Percentiles rank a stretch among this genome's conserved stretches.
Conservation (phyloP, 1,140 invertebrate genomes). For the Drosophila pruinosa region DNA sequence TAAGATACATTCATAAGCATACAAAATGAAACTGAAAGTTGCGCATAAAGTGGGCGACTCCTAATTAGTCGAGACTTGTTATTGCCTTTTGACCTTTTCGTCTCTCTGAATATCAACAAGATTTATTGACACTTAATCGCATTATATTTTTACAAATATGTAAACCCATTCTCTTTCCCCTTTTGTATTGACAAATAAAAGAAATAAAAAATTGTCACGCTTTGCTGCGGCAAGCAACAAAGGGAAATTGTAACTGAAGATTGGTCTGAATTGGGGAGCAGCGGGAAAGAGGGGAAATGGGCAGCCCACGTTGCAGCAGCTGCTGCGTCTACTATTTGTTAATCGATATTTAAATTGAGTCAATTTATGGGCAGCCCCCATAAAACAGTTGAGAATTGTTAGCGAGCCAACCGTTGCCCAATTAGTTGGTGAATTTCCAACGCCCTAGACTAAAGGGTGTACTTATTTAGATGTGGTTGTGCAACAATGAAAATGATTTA, state of each 20-base stretch:
- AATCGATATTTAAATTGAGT: conserved; percentile 65
- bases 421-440: conserved; percentile 8
- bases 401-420: conserved; percentile 16
- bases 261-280: background rate
- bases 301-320: background rate
- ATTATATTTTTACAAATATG: conserved; percentile 19
- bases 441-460: background rate
- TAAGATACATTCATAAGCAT: conserved; percentile 37
- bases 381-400: conserved; percentile 16
- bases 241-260: conserved; percentile 3
- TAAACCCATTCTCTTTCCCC: conserved; percentile 9
- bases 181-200: background rate
- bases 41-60: conserved; percentile 52
- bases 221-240: conserved; percentile 24
- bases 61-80: conserved; percentile 50
- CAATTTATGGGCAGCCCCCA: conserved; percentile 47
- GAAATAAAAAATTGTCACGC: conserved; percentile 25
- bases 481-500: too few species aligned
- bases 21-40: conserved; percentile 35
- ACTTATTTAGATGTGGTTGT: background rate
- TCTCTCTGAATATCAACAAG: conserved; percentile 19
- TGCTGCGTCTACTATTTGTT: conserved; percentile 36
- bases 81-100: conserved; percentile 52
- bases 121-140: conserved; percentile 38
- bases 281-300: background rate